Percentiles rank a stretch among this genome's conserved stretches.
phyloP scores from a whole-genome alignment of 2,113 vertebrate genomes.

The Atrichornis clamosus region DNA sequence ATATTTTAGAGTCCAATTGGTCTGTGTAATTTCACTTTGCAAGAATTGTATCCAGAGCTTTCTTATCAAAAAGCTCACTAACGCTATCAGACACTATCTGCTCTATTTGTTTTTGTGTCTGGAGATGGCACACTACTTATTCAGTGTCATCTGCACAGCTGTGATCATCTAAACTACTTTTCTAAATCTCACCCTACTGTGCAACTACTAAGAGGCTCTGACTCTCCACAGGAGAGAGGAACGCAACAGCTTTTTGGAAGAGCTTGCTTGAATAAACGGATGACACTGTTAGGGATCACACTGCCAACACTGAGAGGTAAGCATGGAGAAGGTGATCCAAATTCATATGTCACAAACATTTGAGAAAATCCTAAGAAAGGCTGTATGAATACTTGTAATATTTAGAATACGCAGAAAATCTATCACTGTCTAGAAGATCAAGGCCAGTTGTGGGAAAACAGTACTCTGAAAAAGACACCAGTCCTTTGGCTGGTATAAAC shows the following conservation, averaged over 20 bases:
- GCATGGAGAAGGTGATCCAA: neutral
- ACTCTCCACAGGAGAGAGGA: neutral
- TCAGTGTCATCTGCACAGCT: neutral
- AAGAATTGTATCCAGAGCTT: neutral
- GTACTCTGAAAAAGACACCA: neutral
- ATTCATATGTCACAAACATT: neutral
- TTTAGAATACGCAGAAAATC: neutral
- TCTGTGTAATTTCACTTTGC: neutral
- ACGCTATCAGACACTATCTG: neutral
- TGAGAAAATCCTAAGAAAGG: neutral
- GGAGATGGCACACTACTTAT: neutral
- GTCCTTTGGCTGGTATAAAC: neutral
- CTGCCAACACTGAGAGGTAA: neutral
- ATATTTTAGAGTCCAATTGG: neutral
- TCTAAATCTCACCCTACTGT: neutral
- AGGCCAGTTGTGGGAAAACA: slow-evolving; percentile 11
- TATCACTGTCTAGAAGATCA: neutral
- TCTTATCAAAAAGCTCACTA: neutral
- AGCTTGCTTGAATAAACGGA: neutral
- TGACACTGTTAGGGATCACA: neutral
- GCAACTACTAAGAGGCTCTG: neutral
- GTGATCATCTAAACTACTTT: neutral
- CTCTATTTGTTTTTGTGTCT: neutral
- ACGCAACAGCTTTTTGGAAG: neutral
- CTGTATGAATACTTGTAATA: neutral